Percentiles rank a stretch among this genome's conserved stretches.
Evolutionary conservation across 2,888 invertebrate species (phyloP).

Genomic region (Chalcosyrphus nemorum): DNA sequence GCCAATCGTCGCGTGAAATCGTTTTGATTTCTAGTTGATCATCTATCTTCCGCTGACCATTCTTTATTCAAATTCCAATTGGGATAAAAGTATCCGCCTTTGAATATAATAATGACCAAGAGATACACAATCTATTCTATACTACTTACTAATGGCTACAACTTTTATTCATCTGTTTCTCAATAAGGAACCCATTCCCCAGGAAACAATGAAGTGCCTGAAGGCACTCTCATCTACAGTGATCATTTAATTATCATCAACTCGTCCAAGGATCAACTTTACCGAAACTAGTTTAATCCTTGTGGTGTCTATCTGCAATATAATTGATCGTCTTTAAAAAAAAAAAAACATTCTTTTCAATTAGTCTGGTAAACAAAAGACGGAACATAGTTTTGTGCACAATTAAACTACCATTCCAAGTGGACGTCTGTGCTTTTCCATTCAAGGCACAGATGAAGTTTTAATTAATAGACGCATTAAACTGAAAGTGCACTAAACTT

Average conservation of each 20-base stretch:
- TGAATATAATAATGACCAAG: too few species aligned
- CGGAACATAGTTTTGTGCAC: not conserved
- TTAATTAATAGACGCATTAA: not conserved
- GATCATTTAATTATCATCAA: not conserved
- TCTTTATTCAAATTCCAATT: too few species aligned
- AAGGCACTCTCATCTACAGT: not conserved
- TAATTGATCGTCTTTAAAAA: not conserved
- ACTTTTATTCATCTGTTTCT: too few species aligned
- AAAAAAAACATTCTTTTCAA: not conserved
- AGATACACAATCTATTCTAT: too few species aligned
- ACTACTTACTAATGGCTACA: too few species aligned
- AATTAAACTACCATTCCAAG: not conserved
- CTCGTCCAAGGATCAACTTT: not conserved
- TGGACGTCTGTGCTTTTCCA: not conserved
- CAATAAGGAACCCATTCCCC: too few species aligned
- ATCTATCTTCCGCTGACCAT: too few species aligned
- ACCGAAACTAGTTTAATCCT: not conserved
- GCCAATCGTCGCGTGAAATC: too few species aligned
- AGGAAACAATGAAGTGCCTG: not conserved
- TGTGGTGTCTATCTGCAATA: not conserved
- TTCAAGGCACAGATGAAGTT: not conserved
- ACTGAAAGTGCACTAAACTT: too few species aligned
- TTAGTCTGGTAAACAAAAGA: not conserved
- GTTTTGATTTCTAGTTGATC: too few species aligned
- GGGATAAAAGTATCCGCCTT: too few species aligned